These are phyloP conservation scores for Muscicapa striata DNA, from an alignment of 2,797 vertebrate species.

Conservation along the genomic window DNA sequence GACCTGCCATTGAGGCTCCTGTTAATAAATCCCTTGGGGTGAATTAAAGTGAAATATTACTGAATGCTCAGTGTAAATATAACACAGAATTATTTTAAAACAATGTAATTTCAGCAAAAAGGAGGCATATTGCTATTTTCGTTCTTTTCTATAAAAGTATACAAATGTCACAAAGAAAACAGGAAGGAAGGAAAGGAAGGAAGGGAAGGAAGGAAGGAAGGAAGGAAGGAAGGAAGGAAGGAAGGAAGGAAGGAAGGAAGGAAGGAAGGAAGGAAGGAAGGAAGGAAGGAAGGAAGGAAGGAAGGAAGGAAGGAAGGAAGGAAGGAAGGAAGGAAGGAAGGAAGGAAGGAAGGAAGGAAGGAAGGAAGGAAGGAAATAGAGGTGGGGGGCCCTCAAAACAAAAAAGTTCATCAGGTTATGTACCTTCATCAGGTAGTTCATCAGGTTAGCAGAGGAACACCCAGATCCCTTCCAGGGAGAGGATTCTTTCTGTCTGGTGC, in stretches of 20 bases:
- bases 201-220: no score
- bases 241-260: no score
- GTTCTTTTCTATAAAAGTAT: background rate
- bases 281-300: no score
- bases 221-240: no score
- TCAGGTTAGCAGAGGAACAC: background rate
- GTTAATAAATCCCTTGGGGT: background rate
- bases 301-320: no score
- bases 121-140: background rate
- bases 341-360: no score
- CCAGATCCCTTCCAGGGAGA: background rate
- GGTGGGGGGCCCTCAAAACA: accelerated
- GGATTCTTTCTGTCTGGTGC: background rate
- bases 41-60: background rate
- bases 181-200: no score
- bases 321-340: no score
- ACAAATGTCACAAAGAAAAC: background rate
- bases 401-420: background rate
- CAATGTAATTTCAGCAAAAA: background rate
- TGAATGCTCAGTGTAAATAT: background rate
- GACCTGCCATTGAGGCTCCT: background rate
- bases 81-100: background rate
- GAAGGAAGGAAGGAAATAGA: no score
- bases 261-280: no score
- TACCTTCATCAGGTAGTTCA: background rate